Percentiles rank a stretch among this genome's conserved stretches.
Conservation (phyloP, 53 echinoderm and acorn worm genomes). For the Paracentrotus lividus region DNA sequence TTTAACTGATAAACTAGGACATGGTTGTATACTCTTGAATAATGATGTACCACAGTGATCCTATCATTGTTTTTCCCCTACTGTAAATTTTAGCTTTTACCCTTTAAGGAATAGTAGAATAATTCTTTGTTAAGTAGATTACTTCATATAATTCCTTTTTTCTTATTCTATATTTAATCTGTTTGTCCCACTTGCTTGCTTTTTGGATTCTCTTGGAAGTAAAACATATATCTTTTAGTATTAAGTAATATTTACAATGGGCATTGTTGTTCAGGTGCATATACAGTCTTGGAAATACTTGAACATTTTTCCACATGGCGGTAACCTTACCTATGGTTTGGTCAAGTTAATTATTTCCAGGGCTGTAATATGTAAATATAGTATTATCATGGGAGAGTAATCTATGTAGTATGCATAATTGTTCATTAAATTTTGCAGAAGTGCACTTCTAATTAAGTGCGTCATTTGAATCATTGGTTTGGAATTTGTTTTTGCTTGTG, state of each 20-base stretch:
- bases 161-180: not conserved
- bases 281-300: not conserved
- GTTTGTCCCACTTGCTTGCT: not conserved
- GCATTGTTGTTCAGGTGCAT: not conserved
- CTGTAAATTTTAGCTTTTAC: too few species aligned
- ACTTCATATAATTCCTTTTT: too few species aligned
- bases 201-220: too few species aligned
- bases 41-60: not conserved
- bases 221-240: not conserved
- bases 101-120: too few species aligned
- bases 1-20: not conserved
- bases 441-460: not conserved
- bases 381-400: conserved; percentile 2
- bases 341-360: too few species aligned
- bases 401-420: not conserved
- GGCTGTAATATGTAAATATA: too few species aligned
- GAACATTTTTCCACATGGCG: too few species aligned
- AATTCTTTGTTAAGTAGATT: too few species aligned
- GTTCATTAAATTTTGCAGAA: conserved; percentile 33
- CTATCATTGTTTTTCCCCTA: not conserved
- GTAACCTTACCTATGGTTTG: too few species aligned
- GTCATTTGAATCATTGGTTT: not conserved
- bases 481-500: not conserved
- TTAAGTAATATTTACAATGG: not conserved
- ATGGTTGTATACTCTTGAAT: not conserved